Conservation (phyloP, 2,888 invertebrate genomes). For the Xestia c-nigrum region DNA sequence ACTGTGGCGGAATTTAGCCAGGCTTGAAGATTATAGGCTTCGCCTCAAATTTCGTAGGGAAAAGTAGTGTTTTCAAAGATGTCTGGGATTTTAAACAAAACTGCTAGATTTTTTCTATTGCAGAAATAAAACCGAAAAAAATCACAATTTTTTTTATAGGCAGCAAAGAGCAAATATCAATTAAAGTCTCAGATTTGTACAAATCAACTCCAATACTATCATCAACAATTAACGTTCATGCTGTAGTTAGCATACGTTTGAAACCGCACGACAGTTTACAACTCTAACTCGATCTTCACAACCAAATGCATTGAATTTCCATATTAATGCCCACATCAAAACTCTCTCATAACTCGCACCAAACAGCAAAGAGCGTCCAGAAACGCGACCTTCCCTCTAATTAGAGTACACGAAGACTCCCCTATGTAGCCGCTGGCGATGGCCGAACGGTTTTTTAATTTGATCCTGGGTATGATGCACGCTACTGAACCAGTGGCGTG, state of each 20-base stretch:
- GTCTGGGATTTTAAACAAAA: background rate
- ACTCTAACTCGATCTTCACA: constrained; percentile 20
- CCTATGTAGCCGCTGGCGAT: constrained; percentile 67
- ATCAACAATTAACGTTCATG: background rate
- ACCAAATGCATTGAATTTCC: constrained; percentile 27
- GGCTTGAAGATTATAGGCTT: constrained; percentile 26
- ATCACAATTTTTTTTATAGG: background rate
- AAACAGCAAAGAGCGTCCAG: constrained; percentile 74
- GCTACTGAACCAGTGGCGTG: constrained; percentile 44
- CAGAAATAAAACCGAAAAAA: background rate
- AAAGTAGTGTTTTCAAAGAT: constrained; percentile 5
- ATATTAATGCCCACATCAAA: constrained; percentile 38
- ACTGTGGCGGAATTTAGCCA: constrained; percentile 31
- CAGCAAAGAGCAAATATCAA: background rate
- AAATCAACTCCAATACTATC: background rate
- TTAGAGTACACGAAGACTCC: constrained; percentile 75
- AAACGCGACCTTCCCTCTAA: constrained; percentile 78
- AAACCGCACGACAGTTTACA: constrained; percentile 2
- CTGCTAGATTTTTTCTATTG: background rate
- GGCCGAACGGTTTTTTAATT: constrained; percentile 78
- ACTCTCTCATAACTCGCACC: constrained; percentile 62
- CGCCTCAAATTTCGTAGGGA: background rate
- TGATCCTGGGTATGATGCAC: constrained; percentile 72
- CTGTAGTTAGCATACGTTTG: background rate
- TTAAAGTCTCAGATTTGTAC: background rate